Base-by-base conservation (phyloP, 35 echinoderm and acorn worm genomes). In the Nesometra sesokonis region DNA sequence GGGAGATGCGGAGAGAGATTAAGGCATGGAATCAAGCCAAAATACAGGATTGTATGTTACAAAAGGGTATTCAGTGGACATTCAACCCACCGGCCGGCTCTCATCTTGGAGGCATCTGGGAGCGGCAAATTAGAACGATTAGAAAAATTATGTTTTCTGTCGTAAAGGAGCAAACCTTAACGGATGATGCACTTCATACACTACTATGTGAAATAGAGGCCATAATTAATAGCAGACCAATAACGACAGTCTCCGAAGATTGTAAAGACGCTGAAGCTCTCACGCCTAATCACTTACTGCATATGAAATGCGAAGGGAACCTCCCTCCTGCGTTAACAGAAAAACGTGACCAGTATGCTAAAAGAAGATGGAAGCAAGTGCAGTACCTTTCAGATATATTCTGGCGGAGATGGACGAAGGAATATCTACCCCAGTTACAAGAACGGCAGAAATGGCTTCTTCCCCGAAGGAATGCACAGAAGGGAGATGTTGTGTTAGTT, bases 351-450 rank as follows among this genome's bases (percentile, higher is more conserved):
- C 5, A 38, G 2, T 83, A 83, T n/a, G 4, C 7, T 9, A 11
- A n/a, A 11, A 37, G 43, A 43, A 57, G 93, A 38, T 94, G 88
- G 93, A 87, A 79, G 23, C 80, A 94, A 76, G 77, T 90, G 0
- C 86, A 95, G 36, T 87, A 95, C 31, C 30, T 95, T 3, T 84
- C 86, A 29, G 87, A 87, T 78, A 0, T 82, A 2, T 90, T 94
- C 52, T 96, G 87, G 90, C 27, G 76, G 11, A 86, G 90, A 77
- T 95, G 89, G 87, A 47, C 46, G 15, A 35, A n/a, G 35, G 82
- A 85, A 36, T 88, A 91, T 46, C 57, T 91, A 23, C 76, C 86
- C 7, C 47, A 76, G 2, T 82, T 94, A 8, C 93, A 93, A 82
- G 21, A 85, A 47, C 78, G 86, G 13, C 88, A 93, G 15, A 90